A percentile compares a stretch with the other conserved stretches of the same genome.
phyloP scores from a whole-genome alignment of 2,113 vertebrate genomes.

The Heloderma charlesbogerti region DNA sequence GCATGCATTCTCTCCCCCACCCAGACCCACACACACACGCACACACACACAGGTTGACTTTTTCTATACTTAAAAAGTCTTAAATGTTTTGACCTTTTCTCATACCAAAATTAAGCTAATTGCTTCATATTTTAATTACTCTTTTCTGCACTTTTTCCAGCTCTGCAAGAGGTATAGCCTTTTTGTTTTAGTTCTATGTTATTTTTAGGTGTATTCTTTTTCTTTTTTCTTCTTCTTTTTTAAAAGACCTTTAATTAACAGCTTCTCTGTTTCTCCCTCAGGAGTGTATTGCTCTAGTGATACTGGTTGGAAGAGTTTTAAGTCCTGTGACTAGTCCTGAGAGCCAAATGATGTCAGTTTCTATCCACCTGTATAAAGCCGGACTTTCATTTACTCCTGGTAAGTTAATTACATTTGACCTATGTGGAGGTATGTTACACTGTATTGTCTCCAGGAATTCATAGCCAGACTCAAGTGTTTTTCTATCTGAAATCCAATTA shows the following conservation, averaged over 20 bases:
- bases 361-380: slow-evolving; percentile 23
- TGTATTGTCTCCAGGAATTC: slow-evolving; percentile 42
- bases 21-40: too few relatives aligned
- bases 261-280: background rate
- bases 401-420: slow-evolving; percentile 49
- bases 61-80: background rate
- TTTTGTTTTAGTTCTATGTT: background rate
- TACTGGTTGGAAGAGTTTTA: background rate
- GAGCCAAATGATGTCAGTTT: slow-evolving; percentile 17
- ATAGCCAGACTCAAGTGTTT: slow-evolving; percentile 1
- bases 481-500: slow-evolving; percentile 40
- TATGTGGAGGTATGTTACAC: slow-evolving; percentile 9
- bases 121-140: background rate
- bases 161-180: background rate
- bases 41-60: too few relatives aligned
- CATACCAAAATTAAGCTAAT: background rate
- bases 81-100: background rate
- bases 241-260: background rate
- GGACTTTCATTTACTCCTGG: slow-evolving; percentile 17
- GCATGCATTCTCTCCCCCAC: too few relatives aligned
- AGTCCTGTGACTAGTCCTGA: background rate
- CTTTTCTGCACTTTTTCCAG: background rate
- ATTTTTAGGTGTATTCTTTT: background rate
- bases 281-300: background rate
- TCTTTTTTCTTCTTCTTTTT: too few relatives aligned